Evolutionary conservation across 1,140 invertebrate species (phyloP), one percentile per base, ranked within the genome.

Genomic region (Lasioglossum baleicum): DNA sequence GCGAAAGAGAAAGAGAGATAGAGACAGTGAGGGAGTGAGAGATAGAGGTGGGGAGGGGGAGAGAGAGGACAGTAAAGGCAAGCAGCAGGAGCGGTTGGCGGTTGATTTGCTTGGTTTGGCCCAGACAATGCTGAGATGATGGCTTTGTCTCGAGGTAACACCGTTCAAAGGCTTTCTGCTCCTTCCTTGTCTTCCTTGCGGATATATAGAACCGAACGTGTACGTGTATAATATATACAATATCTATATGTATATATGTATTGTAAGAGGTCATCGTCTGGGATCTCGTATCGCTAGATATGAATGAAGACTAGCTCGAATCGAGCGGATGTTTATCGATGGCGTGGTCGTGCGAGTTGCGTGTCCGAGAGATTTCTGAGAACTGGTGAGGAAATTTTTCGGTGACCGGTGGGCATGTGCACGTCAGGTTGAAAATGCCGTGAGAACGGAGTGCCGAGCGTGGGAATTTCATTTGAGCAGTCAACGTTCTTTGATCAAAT

Each of bases 81-180:
- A 83, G 81, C 70, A 76, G 77, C 68, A 75, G 70, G 82, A 83
- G 70, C 77, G 72, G 80, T 88, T 88, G 88, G 88, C 80, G 86
- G 88, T 90, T 90, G 89, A 90, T 90, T 90, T 90, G 88, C 88
- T 90, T 86, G 85, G 88, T 90, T 90, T 90, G 83, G 72, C 67
- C 58, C 80, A 88, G 88, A 90, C 90, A 90, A 90, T 90, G 84
- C 85, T 73, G 80, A 87, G 88, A 87, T 84, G 83, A 85, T 89
- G 88, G 90, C 89, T 90, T 90, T 90, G 90, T 90, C 89, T 90
- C 84, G 85, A 85, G 83, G 88, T 90, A 88, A 90, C 83, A 86
- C 82, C 87, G 84, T 84, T 89, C 88, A 88, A 88, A 87, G 84
- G 82, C 84, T 70, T 75, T 70, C 84, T 70, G 58, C 75, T 85